Base-by-base conservation (phyloP, 2,113 vertebrate species). In the Gadus chalcogrammus region DNA sequence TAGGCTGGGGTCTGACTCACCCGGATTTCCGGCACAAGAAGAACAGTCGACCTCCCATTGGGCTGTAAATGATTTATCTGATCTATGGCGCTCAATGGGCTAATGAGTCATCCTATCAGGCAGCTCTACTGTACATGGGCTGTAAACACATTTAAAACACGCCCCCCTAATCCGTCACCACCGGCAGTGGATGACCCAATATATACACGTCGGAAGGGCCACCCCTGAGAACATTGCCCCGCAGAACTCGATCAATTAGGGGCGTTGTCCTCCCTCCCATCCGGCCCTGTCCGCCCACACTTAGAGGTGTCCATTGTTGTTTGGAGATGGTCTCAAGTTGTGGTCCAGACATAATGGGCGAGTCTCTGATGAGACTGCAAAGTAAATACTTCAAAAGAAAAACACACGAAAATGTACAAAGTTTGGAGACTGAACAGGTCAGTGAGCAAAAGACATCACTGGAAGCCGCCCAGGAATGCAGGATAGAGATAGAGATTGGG, bases 71-170 rank as follows among this genome's bases (percentile, higher is more conserved):
- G 3, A 79, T 70, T 64, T 72, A 74, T 61, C 48, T 56, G 56
- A 68, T 79, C 72, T 67, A 73, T 48, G 62, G 61, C 75, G 35
- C 31, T 8, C 7, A 77, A 74, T 75, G 69, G 80, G 67, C 71
- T 7, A 48, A 65, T 82, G 86, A 88, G 66, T 87, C 83, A 86
- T 70, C 67, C 58, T 67, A 52, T 72, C 65, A 59, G 70, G 66
- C 73, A 84, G 70, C 60, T 48, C 42, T 64, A 77, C 64, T 66
- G 64, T 38, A 61, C 67, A 24, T 73, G 71, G 8, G 42, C 35
- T 64, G 62, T 68, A 79, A 81, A 79, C 24, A 84, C 64, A 67
- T 61, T 61, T 59, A 38, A 16, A 48, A 48, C 42, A 7, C 2
- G 9, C 42, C 42, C 16, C 27, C 18, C 20, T 15, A 42, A 18